Conservation (phyloP, 2,888 invertebrate genomes). For the Lapara coniferarum region DNA sequence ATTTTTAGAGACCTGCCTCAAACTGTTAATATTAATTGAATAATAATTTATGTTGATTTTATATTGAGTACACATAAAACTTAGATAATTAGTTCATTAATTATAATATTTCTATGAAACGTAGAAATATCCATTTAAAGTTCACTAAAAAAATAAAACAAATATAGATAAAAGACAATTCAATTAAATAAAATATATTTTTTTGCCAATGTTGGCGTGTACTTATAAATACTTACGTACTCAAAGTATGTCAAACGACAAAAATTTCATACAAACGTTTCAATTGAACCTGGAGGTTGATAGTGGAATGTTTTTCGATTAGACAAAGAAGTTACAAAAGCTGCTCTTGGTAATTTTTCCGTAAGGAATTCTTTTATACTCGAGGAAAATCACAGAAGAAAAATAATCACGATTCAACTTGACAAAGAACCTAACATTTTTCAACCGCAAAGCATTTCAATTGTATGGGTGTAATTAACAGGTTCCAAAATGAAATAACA, state of each 20-base stretch:
- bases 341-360: conserved; percentile 73
- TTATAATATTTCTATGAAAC: too few species aligned
- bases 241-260: conserved; percentile 44
- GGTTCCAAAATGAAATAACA: not conserved
- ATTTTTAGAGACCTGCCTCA: too few species aligned
- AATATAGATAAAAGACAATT: too few species aligned
- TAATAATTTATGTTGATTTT: too few species aligned
- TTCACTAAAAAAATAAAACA: too few species aligned
- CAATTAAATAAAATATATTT: too few species aligned
- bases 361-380: conserved; percentile 68
- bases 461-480: not conserved
- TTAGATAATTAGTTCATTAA: too few species aligned
- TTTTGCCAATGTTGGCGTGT: too few species aligned
- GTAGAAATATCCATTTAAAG: too few species aligned
- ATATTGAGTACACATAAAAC: too few species aligned
- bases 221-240: not conserved
- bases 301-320: conserved; percentile 57
- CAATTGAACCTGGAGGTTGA: conserved; percentile 69
- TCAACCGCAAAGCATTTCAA: conserved; percentile 27
- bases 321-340: conserved; percentile 68
- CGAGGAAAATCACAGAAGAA: conserved; percentile 40
- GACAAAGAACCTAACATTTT: conserved; percentile 54
- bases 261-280: conserved; percentile 62
- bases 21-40: too few species aligned
- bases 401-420: conserved; percentile 57